Base-by-base conservation (phyloP, 1,140 invertebrate genomes). In the Paralvinella palmiformis region DNA sequence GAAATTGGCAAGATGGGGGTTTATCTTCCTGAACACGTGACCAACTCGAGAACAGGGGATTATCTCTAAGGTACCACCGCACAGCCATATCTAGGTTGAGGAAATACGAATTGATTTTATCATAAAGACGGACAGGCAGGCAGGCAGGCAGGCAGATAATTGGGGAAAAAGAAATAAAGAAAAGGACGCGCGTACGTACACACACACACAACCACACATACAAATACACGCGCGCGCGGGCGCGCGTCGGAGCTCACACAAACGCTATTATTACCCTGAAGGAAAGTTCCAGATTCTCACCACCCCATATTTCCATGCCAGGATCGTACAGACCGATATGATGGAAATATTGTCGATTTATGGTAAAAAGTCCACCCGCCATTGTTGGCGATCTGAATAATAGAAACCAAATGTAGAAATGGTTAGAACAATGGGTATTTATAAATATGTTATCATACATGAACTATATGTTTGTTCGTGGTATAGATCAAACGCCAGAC, bases 261-360 rank as follows among this genome's bases (percentile, higher is more conserved):
- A 41, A 41, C 31, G 3, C 29, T 2, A 27, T 31, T 31, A 20
- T 2, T 53, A 64, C 63, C 44, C 45, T 58, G 27, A 64, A 64
- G 22, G 63, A 64, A 29, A 64, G 48, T 59, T 64, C 63, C 48
- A 64, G 31, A 53, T 77, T 76, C 62, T 76, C 94, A 0, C 91
- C 93, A 2, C 94, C 94, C 93, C 93, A 96, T 44, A 96, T 91
- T 67, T 88, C 86, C 90, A 94, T 92, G 29, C 95, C 96, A 45
- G 91, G 91, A 82, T 99, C 96, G 76, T 99, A 99, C 20, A 92
- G 95, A 37, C 96, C 96, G 1, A 99, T 84, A 62, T 87, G 85
- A 77, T 96, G 90, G 78, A 84, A 84, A 64, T 81, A 84, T 36
- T 78, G 72, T 52, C 75, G 67, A 58, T 76, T 74, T 45, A 84